Percentiles rank a stretch among this genome's conserved stretches.
Conservation (phyloP, 2,797 vertebrate species). For the Pteronotus mesoamericanus region DNA sequence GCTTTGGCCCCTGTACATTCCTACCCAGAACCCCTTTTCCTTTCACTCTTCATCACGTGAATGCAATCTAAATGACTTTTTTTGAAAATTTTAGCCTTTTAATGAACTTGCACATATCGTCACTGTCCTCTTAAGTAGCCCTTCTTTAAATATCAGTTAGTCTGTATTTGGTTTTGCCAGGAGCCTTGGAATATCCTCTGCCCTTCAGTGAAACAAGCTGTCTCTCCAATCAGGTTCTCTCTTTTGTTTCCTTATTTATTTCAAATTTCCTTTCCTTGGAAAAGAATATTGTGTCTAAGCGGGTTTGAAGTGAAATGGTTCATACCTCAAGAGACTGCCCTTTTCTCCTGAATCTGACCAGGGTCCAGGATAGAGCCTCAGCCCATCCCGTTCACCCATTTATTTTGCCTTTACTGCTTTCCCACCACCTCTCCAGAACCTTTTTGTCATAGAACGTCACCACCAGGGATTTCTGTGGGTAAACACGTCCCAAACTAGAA, state of each 20-base stretch:
- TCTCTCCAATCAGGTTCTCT: not conserved
- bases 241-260: not conserved
- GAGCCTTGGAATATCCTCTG: not conserved
- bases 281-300: not conserved
- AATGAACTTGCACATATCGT: not conserved
- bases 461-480: not conserved
- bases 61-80: not conserved
- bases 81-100: not conserved
- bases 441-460: not conserved
- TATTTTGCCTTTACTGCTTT: not conserved
- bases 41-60: not conserved
- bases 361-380: not conserved
- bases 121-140: not conserved
- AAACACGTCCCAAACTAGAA: not conserved
- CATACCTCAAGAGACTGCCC: not conserved
- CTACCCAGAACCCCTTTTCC: too few relatives aligned
- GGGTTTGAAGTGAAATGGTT: not conserved
- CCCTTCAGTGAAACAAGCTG: not conserved
- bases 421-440: not conserved
- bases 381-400: not conserved
- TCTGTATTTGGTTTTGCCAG: not conserved
- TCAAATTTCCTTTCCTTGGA: not conserved
- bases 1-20: too few relatives aligned
- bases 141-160: not conserved
- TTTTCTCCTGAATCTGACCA: not conserved